Conservation (phyloP, 2,113 vertebrate genomes). For the Tursiops truncatus region DNA sequence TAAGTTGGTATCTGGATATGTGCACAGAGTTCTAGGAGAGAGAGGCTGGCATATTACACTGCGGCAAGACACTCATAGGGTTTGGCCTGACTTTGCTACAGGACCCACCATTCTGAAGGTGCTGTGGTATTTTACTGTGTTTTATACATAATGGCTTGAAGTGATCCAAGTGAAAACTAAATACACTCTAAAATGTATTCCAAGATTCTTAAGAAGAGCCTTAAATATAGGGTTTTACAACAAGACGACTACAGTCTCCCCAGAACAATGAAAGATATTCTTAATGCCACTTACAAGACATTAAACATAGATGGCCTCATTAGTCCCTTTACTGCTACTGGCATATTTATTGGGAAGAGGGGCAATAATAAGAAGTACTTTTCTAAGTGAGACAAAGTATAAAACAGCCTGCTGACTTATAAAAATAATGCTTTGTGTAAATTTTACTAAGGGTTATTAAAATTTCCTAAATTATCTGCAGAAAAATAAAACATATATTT, state of each 20-base stretch:
- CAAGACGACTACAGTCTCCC: background rate
- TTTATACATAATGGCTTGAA: background rate
- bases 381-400: constrained; percentile 23
- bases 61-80: background rate
- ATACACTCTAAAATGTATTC: background rate
- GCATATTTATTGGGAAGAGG: background rate
- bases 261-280: background rate
- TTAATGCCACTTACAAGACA: background rate
- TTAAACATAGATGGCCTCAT: background rate
- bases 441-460: constrained; percentile 39
- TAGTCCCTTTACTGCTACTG: background rate
- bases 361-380: background rate
- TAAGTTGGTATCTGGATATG: background rate
- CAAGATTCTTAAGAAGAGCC: background rate
- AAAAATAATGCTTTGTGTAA: constrained; percentile 28
- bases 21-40: background rate
- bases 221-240: background rate
- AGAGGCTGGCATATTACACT: background rate
- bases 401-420: constrained; percentile 12
- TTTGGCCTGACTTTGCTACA: background rate
- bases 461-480: background rate
- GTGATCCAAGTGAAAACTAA: background rate
- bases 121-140: background rate
- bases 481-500: constrained; percentile 42
- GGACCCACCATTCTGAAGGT: background rate